Evolutionary conservation across 2,113 vertebrate genomes (phyloP), one percentile per base, ranked within the genome.

Genomic region (Xyliphius kryptos): DNA sequence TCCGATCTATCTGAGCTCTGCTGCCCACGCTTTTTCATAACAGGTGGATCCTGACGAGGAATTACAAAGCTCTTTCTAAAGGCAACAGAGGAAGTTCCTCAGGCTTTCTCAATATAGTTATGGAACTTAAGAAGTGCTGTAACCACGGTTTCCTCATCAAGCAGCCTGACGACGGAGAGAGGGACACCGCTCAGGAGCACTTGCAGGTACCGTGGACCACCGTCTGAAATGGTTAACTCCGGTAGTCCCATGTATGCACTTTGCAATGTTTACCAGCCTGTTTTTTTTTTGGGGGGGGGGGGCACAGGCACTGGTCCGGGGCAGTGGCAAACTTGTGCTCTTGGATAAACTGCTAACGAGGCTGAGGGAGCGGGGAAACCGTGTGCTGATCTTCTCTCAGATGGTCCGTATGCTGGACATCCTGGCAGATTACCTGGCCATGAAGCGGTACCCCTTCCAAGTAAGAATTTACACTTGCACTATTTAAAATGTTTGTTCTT

Each of bases 41-140:
- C n/a, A 99, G 96, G 75, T 99, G 95, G 95, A 97, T 99, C 81
- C 87, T 99, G 74, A 99, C 95, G n/a, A 90, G 96, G 77, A 98
- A 98, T 82, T 99, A 91, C 79, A 95, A 88, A 84, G 96, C 96
- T 53, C 89, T 99, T 54, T 82, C 89, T 59, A 98, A 95, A 81
- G 95, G 95, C 69, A 89, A 85, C 0, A 82, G 91, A 19, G 95
- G 95, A 53, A 97, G 95, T 75, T 97, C 96, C 1, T 91, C 92
- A 0, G 95, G 96, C 58, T 99, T 98, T 77, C 88, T 99, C 20
- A 99, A 99, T 74, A 99, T 98, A 0, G 93, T 98, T 67, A 98
- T 98, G 95, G 96, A 99, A 71, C 82, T 99, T 57, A 99, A 99
- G 72, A 99, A 99, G 66, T 98, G 95, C 80, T 98, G 95, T 76